A percentile compares a stretch with the other conserved stretches of the same genome.
phyloP scores from a whole-genome alignment of 1,140 invertebrate genomes.

The Diabrotica undecimpunctata region DNA sequence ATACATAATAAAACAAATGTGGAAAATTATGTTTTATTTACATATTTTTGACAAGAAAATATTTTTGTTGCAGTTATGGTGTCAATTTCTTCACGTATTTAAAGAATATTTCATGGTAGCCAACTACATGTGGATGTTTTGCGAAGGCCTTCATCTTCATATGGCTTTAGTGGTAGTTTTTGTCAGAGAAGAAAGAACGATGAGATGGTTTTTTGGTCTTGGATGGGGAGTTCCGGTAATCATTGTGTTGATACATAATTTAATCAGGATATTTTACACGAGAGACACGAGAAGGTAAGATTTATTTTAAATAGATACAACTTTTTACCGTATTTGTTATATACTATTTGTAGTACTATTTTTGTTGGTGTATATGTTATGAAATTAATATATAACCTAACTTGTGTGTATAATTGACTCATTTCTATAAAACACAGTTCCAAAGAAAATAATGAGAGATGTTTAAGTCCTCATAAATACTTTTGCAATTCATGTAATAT shows the following conservation, averaged over 20 bases:
- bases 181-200: constrained; percentile 54
- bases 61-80: constrained; percentile 59
- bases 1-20: too few species aligned
- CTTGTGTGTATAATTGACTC: too few species aligned
- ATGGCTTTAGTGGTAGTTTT: constrained; percentile 72
- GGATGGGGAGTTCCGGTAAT: constrained; percentile 74
- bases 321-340: too few species aligned
- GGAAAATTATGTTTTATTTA: too few species aligned
- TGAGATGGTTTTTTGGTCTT: constrained; percentile 72
- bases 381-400: too few species aligned
- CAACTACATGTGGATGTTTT: constrained; percentile 92
- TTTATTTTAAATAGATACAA: neutral
- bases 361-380: too few species aligned
- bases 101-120: constrained; percentile 82
- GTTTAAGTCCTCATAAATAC: too few species aligned
- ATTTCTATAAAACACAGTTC: too few species aligned
- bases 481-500: too few species aligned
- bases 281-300: constrained; percentile 63
- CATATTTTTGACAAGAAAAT: too few species aligned
- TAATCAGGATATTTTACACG: constrained; percentile 53
- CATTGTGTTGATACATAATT: constrained; percentile 60
- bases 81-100: constrained; percentile 73
- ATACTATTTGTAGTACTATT: too few species aligned
- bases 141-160: constrained; percentile 85
- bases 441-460: too few species aligned